Evolutionary conservation across 2,888 invertebrate species (phyloP).

Genomic region (Euzetes globulus): DNA sequence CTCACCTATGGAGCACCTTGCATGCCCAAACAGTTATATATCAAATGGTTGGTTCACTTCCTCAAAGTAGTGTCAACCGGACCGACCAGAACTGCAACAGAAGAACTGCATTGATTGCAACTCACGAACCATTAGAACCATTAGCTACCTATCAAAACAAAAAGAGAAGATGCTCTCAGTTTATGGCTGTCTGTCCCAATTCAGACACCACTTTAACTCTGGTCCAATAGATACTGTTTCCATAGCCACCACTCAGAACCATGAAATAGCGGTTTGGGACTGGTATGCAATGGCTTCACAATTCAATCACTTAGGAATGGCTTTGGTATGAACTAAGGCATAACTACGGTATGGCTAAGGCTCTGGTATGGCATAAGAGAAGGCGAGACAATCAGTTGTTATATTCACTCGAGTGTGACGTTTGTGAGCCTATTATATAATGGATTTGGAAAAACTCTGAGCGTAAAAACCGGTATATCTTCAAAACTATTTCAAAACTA

Average conservation of each 20-base stretch:
- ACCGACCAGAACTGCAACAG: constrained; percentile 11
- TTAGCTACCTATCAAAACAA: not conserved
- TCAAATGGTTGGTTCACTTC: not conserved
- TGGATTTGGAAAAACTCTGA: not conserved
- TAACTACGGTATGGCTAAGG: not conserved
- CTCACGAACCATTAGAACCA: not conserved
- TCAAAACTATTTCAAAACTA: not conserved
- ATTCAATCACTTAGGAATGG: too few relatives aligned
- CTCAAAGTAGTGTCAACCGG: constrained; percentile 19
- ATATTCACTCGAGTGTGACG: constrained; percentile 2
- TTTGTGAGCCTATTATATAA: not conserved
- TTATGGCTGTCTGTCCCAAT: constrained; percentile 6
- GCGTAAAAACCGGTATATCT: constrained; percentile 20
- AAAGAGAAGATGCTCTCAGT: not conserved
- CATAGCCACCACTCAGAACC: not conserved
- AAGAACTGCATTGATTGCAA: not conserved
- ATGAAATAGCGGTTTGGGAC: constrained; percentile 20
- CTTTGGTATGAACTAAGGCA: not conserved
- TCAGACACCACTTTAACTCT: not conserved
- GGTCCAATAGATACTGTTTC: not conserved
- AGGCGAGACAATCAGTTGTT: constrained; percentile 2
- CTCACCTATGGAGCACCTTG: not conserved
- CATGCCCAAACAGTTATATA: constrained; percentile 22
- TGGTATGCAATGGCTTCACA: too few relatives aligned
- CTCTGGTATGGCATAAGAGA: not conserved